These are phyloP conservation scores for Catotricha subobsoleta DNA, from an alignment of 2,888 invertebrate genomes.

Conservation along the genomic window DNA sequence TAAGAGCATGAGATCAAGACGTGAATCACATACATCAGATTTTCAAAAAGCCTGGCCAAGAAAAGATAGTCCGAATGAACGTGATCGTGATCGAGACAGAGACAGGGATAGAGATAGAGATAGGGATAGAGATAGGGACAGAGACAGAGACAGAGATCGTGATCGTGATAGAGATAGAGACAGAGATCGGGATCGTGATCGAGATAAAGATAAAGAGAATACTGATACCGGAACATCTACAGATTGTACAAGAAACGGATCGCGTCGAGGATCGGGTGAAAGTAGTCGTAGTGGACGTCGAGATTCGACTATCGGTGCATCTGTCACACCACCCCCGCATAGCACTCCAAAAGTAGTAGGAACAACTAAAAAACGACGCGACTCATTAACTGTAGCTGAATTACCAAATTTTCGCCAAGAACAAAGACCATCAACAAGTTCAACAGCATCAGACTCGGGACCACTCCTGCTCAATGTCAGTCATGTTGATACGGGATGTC, in stretches of 20 bases:
- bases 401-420: slow-evolving; percentile 36
- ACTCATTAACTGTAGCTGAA: slow-evolving; percentile 35
- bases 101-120: slow-evolving; percentile 11
- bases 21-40: slow-evolving; percentile 57
- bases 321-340: slow-evolving; percentile 35
- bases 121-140: slow-evolving; percentile 13
- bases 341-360: slow-evolving; percentile 46
- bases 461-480: slow-evolving; percentile 28
- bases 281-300: slow-evolving; percentile 49
- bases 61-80: slow-evolving; percentile 38
- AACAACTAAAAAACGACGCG: slow-evolving; percentile 40
- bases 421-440: slow-evolving; percentile 51
- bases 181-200: slow-evolving; percentile 56
- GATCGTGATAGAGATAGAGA: slow-evolving; percentile 50
- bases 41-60: slow-evolving; percentile 53
- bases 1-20: slow-evolving; percentile 52
- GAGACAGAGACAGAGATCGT: slow-evolving; percentile 40
- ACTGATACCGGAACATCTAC: slow-evolving; percentile 12
- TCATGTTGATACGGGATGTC: slow-evolving; percentile 41
- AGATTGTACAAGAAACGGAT: slow-evolving; percentile 15
- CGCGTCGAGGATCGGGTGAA: slow-evolving; percentile 45
- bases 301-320: slow-evolving; percentile 40
- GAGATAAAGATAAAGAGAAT: slow-evolving; percentile 13
- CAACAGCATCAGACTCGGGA: slow-evolving; percentile 53
- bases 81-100: slow-evolving; percentile 14